phyloP scores from a whole-genome alignment of 2,888 invertebrate species.

The Homarus gammarus region DNA sequence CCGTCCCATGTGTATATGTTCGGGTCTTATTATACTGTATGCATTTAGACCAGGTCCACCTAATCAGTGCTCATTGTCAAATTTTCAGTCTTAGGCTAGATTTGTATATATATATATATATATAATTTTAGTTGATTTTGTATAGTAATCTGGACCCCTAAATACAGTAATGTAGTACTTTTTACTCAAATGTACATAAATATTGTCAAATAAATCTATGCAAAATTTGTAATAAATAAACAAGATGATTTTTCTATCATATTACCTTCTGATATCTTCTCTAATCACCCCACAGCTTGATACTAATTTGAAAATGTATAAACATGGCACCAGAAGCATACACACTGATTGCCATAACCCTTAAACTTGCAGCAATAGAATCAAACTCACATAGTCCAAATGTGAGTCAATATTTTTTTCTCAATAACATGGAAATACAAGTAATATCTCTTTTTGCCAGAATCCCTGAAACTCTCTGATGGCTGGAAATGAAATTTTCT shows the following conservation, averaged over 20 bases:
- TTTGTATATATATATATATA: slow-evolving; percentile 60
- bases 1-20: slow-evolving; percentile 40
- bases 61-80: slow-evolving; percentile 71
- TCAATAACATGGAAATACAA: too few species aligned
- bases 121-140: slow-evolving; percentile 66
- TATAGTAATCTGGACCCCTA: slow-evolving; percentile 51
- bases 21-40: slow-evolving; percentile 35
- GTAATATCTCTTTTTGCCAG: too few species aligned
- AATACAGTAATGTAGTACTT: slow-evolving; percentile 44
- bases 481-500: too few species aligned
- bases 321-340: too few species aligned
- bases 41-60: slow-evolving; percentile 52
- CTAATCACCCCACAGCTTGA: too few species aligned
- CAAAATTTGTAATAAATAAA: slow-evolving; percentile 68
- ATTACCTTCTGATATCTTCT: not conserved
- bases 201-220: slow-evolving; percentile 60
- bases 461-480: too few species aligned
- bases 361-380: too few species aligned
- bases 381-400: too few species aligned
- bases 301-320: too few species aligned
- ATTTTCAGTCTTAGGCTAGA: slow-evolving; percentile 72
- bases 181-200: slow-evolving; percentile 56
- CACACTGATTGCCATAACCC: too few species aligned
- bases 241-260: not conserved
- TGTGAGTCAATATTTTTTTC: too few species aligned